Conservation (phyloP, 2,113 vertebrate genomes). For the Mixornis gularis region DNA sequence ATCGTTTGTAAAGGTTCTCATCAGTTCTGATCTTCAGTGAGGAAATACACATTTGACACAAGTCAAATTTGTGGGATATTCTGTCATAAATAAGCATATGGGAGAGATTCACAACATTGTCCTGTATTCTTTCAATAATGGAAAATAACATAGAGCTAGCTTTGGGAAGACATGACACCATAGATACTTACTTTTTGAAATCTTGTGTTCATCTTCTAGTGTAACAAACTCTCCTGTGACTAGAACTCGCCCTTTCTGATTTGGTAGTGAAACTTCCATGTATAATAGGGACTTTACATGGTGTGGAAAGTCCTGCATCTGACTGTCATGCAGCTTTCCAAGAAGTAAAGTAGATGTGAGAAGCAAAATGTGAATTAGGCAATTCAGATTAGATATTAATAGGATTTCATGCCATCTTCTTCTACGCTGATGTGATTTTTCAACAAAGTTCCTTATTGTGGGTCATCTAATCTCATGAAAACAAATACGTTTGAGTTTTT, state of each 20-base stretch:
- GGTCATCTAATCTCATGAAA: neutral
- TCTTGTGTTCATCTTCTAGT: neutral
- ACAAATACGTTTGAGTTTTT: neutral
- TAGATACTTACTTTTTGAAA: neutral
- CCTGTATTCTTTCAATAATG: neutral
- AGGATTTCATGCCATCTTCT: neutral
- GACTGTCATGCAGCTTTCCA: neutral
- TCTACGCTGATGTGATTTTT: neutral
- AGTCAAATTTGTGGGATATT: neutral
- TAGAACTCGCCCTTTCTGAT: neutral
- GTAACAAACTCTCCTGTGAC: neutral
- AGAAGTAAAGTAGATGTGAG: neutral
- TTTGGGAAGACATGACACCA: neutral
- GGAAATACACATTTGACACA: neutral
- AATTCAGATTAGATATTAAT: neutral
- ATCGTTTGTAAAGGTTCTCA: neutral
- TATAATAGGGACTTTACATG: neutral
- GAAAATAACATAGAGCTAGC: neutral
- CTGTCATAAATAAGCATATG: neutral
- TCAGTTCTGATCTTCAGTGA: neutral
- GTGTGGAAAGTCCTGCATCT: neutral
- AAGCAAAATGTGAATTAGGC: neutral
- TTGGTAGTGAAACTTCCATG: neutral
- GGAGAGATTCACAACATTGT: neutral
- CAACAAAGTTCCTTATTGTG: neutral